Evolutionary conservation across 2,113 vertebrate genomes (phyloP).

Genomic region (Dasypus novemcinctus): DNA sequence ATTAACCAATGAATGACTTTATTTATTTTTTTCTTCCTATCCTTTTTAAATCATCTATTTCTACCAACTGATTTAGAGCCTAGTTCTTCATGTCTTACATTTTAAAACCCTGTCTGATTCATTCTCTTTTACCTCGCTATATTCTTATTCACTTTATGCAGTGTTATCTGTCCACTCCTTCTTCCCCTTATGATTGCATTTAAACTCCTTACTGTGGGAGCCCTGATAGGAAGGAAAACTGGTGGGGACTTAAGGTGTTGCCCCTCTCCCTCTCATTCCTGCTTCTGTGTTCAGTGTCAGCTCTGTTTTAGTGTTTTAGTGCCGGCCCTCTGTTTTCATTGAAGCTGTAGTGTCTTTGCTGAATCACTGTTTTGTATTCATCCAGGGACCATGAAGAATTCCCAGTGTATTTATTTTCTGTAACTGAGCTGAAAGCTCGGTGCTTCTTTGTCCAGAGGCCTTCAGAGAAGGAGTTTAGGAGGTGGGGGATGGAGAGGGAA

Average conservation of each 20-base stretch:
- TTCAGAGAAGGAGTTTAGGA: slow-evolving; percentile 50
- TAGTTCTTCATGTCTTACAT: not conserved
- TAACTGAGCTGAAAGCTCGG: slow-evolving; percentile 68
- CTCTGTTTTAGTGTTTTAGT: too few relatives aligned
- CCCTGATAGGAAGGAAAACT: not conserved
- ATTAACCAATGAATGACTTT: not conserved
- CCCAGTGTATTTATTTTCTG: slow-evolving; percentile 79
- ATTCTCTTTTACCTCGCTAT: not conserved
- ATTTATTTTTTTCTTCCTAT: not conserved
- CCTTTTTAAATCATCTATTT: not conserved
- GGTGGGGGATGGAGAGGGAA: not conserved
- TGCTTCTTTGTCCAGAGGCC: slow-evolving; percentile 65
- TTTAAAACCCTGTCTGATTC: not conserved
- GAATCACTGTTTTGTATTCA: slow-evolving; percentile 74
- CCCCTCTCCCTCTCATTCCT: not conserved
- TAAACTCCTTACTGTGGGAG: not conserved
- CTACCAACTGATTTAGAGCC: not conserved
- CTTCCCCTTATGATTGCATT: not conserved
- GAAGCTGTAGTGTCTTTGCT: slow-evolving; percentile 57
- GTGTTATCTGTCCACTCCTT: not conserved
- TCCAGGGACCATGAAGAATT: slow-evolving; percentile 60
- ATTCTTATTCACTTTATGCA: not conserved
- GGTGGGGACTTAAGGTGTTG: not conserved
- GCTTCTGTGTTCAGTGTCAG: slow-evolving; percentile 2
- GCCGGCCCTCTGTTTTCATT: slow-evolving; percentile 49